Evolutionary conservation across 30 jellyfish, hydroid and myxozoan species (phyloP).

Genomic region (Mastigias papua): DNA sequence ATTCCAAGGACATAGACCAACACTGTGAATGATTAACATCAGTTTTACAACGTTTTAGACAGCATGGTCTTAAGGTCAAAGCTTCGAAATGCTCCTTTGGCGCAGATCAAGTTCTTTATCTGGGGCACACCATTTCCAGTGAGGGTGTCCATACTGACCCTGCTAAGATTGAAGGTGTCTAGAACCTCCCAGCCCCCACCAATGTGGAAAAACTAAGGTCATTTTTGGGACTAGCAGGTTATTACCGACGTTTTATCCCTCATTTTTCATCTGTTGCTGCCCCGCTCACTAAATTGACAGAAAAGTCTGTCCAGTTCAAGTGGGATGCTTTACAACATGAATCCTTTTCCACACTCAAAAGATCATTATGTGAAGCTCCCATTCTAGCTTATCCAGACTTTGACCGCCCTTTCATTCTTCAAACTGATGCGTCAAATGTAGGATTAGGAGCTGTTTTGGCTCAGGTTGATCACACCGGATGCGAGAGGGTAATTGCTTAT

Average conservation of each 20-base stretch:
- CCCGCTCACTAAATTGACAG: conserved; percentile 43
- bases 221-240: conserved; percentile 62
- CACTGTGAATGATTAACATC: conserved; percentile 36
- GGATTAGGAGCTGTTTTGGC: conserved; percentile 55
- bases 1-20: not conserved
- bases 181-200: conserved; percentile 27
- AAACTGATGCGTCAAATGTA: conserved; percentile 41
- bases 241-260: conserved; percentile 46
- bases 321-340: conserved; percentile 11
- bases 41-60: conserved; percentile 29
- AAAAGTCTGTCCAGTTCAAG: conserved; percentile 8
- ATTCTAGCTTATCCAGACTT: conserved; percentile 49
- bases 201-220: conserved; percentile 42
- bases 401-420: conserved; percentile 34
- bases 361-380: conserved; percentile 50
- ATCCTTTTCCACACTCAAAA: conserved; percentile 1
- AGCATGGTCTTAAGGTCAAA: conserved; percentile 45
- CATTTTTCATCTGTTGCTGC: conserved; percentile 57
- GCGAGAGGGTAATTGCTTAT: conserved; percentile 43
- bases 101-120: conserved; percentile 36
- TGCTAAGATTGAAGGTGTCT: conserved; percentile 30
- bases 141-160: conserved; percentile 9
- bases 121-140: conserved; percentile 42
- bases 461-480: conserved; percentile 29
- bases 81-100: conserved; percentile 63